These are phyloP conservation scores for Gryllus longicercus DNA, from an alignment of 2,888 invertebrate species.

Conservation along the genomic window DNA sequence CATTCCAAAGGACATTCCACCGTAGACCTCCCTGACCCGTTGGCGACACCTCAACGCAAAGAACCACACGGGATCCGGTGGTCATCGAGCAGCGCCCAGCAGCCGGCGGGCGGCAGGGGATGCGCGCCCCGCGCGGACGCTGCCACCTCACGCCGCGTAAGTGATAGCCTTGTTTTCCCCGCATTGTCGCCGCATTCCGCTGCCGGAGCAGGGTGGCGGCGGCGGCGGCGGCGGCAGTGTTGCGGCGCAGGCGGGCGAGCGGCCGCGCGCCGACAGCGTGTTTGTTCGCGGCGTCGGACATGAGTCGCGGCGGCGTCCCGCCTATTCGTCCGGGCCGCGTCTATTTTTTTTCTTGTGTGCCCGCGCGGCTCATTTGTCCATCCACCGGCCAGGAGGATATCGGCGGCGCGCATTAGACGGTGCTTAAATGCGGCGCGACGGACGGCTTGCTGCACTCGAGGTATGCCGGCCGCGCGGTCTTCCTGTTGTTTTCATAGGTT, in stretches of 20 bases:
- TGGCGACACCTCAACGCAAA: too few species aligned
- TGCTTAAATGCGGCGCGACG: background rate
- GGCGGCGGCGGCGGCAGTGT: background rate
- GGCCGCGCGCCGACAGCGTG: background rate
- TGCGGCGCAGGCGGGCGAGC: background rate
- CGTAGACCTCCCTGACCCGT: too few species aligned
- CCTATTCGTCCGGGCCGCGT: background rate
- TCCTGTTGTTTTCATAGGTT: slow-evolving; percentile 2
- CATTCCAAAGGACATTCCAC: too few species aligned
- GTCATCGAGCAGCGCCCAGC: too few species aligned
- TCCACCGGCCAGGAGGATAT: background rate
- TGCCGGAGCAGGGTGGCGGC: background rate
- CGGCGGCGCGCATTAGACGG: background rate
- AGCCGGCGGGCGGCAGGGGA: too few species aligned
- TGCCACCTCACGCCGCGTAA: background rate
- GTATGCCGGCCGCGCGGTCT: background rate
- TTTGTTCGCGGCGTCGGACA: slow-evolving; percentile 1
- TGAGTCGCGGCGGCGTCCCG: background rate
- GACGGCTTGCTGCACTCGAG: background rate
- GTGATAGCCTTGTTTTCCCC: slow-evolving; percentile 7
- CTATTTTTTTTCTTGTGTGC: background rate
- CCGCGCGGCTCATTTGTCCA: background rate
- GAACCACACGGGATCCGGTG: too few species aligned
- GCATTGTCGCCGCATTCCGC: background rate
- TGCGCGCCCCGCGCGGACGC: too few species aligned